Percentiles rank a stretch among this genome's conserved stretches.
phyloP scores from a whole-genome alignment of 2,888 invertebrate species.

The Drosophila lutescens region DNA sequence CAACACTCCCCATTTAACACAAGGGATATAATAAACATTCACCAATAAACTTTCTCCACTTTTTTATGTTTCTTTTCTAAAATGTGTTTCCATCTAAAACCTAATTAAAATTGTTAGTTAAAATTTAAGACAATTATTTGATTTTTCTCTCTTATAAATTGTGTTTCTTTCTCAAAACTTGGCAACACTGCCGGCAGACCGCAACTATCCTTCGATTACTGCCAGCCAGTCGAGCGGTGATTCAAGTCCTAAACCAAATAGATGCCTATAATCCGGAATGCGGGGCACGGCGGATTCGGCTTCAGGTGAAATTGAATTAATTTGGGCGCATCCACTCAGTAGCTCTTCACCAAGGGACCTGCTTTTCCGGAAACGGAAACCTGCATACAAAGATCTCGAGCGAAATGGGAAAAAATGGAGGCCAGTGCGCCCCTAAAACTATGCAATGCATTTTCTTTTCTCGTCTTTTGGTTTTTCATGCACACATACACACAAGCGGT shows the following conservation, averaged over 20 bases:
- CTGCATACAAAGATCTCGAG: slow-evolving; percentile 31
- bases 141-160: not conserved
- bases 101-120: too few relatives aligned
- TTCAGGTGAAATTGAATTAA: slow-evolving; percentile 61
- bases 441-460: slow-evolving; percentile 36
- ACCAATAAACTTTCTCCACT: too few relatives aligned
- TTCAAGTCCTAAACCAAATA: slow-evolving; percentile 21
- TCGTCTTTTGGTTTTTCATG: slow-evolving; percentile 16
- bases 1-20: too few relatives aligned
- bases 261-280: slow-evolving; percentile 36
- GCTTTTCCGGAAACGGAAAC: slow-evolving; percentile 12
- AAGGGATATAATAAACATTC: too few relatives aligned
- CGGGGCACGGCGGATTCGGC: slow-evolving; percentile 33
- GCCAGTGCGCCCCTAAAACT: slow-evolving; percentile 24
- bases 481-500: slow-evolving; percentile 3
- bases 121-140: not conserved
- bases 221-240: slow-evolving; percentile 33
- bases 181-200: slow-evolving; percentile 10
- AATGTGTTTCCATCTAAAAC: too few relatives aligned
- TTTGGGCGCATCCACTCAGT: slow-evolving; percentile 40
- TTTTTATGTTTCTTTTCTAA: too few relatives aligned
- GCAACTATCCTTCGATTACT: slow-evolving; percentile 47
- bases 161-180: not conserved
- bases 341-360: slow-evolving; percentile 4
- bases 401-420: not conserved